These are phyloP conservation scores for Spatulosminthurus flaviceps DNA, from an alignment of 2,888 invertebrate genomes.

Conservation along the genomic window DNA sequence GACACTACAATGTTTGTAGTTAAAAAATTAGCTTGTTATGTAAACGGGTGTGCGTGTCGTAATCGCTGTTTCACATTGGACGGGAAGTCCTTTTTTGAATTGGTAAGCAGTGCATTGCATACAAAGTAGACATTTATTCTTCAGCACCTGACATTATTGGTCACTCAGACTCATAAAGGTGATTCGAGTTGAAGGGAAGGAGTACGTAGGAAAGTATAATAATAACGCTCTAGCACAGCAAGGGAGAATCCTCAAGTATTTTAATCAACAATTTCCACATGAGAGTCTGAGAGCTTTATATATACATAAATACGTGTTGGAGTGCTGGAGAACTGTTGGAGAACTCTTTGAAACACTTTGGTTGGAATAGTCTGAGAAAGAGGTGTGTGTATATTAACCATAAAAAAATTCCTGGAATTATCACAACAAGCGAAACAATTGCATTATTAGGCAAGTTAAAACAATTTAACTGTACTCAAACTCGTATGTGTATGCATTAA, in stretches of 20 bases:
- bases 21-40: conserved; percentile 48
- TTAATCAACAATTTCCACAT: conserved; percentile 11
- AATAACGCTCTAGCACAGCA: conserved; percentile 5
- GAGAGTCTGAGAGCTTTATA: neutral
- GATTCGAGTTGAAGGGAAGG: conserved; percentile 22
- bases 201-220: conserved; percentile 8
- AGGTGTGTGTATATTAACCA: neutral
- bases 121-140: conserved; percentile 48
- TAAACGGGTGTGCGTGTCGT: conserved; percentile 48
- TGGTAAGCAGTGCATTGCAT: conserved; percentile 45
- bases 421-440: neutral
- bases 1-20: conserved; percentile 27
- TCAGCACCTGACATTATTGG: conserved; percentile 46
- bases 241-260: conserved; percentile 24
- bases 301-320: too few species aligned
- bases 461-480: neutral
- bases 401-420: conserved; percentile 8
- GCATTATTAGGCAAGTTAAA: conserved; percentile 10
- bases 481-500: too few species aligned
- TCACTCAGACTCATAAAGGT: conserved; percentile 44
- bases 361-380: neutral
- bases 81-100: conserved; percentile 48
- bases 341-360: neutral
- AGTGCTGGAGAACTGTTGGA: neutral
- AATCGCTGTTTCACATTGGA: conserved; percentile 41